Conservation (phyloP, 2,888 invertebrate genomes). For the Brassicogethes aeneus region DNA sequence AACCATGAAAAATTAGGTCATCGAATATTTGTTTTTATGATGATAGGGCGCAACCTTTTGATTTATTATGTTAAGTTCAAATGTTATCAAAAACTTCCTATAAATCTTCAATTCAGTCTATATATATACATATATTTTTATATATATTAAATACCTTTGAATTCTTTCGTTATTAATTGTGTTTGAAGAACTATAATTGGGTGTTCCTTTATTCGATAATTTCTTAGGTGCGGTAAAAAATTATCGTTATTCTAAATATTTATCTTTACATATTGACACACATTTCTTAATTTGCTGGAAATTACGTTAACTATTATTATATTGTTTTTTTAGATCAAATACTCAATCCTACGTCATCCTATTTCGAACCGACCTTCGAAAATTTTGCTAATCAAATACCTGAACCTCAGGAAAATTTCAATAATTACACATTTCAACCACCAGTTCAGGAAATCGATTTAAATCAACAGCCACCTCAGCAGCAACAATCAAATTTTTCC, state of each 20-base stretch:
- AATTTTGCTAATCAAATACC: neutral
- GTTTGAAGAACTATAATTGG: too few relatives aligned
- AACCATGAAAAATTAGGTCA: too few relatives aligned
- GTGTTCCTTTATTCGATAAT: conserved; percentile 1
- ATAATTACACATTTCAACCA: too few relatives aligned
- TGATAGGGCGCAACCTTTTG: too few relatives aligned
- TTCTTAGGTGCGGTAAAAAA: conserved; percentile 1
- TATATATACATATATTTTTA: too few relatives aligned
- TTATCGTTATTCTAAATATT: conserved; percentile 1
- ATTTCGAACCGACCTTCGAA: neutral
- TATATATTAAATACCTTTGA: too few relatives aligned
- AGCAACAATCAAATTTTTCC: conserved; percentile 46
- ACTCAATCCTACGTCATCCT: neutral
- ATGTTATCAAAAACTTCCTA: too few relatives aligned
- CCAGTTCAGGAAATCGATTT: conserved; percentile 2
- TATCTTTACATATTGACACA: neutral
- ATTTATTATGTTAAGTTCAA: too few relatives aligned
- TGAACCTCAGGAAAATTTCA: neutral
- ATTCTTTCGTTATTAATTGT: too few relatives aligned
- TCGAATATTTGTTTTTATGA: too few relatives aligned
- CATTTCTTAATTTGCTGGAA: too few relatives aligned
- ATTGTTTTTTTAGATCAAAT: neutral
- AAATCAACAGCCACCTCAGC: neutral
- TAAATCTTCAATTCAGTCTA: too few relatives aligned
- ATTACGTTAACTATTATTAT: neutral